Conservation (phyloP, 1,140 invertebrate genomes). For the Micrasema minimum region DNA sequence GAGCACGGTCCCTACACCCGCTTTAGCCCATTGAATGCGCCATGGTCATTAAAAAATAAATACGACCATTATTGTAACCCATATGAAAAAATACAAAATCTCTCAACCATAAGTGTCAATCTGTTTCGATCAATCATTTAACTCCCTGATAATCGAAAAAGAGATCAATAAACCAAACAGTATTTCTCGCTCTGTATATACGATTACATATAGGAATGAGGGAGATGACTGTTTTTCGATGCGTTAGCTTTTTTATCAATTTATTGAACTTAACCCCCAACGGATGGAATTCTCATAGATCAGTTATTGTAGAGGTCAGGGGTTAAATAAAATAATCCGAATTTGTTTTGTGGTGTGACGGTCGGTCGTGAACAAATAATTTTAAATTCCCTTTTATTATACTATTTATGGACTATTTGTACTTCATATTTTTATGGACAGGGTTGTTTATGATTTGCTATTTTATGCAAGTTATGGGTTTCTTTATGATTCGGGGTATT, state of each 20-base stretch:
- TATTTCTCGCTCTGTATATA: slow-evolving; percentile 1
- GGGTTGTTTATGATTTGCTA: no score
- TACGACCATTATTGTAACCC: slow-evolving; percentile 35
- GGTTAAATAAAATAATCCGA: slow-evolving; percentile 52
- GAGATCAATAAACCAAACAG: neutral
- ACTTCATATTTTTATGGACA: no score
- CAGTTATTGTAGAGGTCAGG: slow-evolving; percentile 33
- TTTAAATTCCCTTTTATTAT: slow-evolving; percentile 22
- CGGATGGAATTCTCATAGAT: slow-evolving; percentile 43
- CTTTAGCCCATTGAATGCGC: neutral
- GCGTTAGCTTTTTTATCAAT: no score
- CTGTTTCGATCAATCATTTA: slow-evolving; percentile 52
- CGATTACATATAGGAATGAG: slow-evolving; percentile 23
- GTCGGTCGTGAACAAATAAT: slow-evolving; percentile 42
- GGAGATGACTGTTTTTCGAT: neutral
- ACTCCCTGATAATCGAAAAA: slow-evolving; percentile 8
- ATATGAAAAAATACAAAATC: slow-evolving; percentile 31
- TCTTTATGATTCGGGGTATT: no score
- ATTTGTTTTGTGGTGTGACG: slow-evolving; percentile 41
- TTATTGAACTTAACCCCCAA: neutral
- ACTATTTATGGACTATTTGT: no score
- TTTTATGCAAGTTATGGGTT: no score
- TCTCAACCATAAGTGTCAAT: slow-evolving; percentile 46
- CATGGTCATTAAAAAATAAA: slow-evolving; percentile 43
- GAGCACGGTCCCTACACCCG: no score